Percentiles rank a stretch among this genome's conserved stretches.
Conservation (phyloP, 2,113 vertebrate species). For the Callaeas wilsoni region DNA sequence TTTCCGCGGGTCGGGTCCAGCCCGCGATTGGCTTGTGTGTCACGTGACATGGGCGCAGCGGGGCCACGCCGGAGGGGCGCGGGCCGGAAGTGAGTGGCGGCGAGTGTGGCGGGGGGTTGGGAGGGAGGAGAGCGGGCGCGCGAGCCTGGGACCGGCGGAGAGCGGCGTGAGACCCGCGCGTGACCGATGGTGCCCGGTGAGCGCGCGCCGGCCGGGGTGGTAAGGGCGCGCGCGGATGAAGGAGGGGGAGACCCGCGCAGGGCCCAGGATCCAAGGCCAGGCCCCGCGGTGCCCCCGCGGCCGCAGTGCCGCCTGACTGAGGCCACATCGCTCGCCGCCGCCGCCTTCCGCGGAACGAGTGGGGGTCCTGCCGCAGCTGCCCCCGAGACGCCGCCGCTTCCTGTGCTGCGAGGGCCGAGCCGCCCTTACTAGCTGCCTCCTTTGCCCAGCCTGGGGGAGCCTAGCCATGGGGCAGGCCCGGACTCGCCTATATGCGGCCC, state of each 20-base stretch:
- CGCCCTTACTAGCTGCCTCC: not conserved
- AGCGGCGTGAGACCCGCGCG: not conserved
- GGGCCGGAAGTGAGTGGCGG: slow-evolving; percentile 32
- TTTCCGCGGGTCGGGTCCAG: not conserved
- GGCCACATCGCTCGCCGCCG: not conserved
- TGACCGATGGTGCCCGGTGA: slow-evolving; percentile 36
- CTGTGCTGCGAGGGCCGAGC: not conserved
- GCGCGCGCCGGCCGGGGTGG: not conserved
- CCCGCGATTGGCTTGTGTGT: not conserved
- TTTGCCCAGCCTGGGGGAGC: not conserved
- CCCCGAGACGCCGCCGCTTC: not conserved
- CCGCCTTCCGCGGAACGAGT: not conserved
- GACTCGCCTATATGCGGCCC: not conserved
- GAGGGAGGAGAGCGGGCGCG: not conserved
- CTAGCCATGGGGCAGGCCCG: not conserved
- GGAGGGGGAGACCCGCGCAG: not conserved
- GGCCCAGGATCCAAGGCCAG: not conserved
- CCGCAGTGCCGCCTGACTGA: not conserved
- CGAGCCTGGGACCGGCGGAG: not conserved
- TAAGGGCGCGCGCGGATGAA: not conserved
- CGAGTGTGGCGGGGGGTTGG: not conserved
- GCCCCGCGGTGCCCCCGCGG: not conserved
- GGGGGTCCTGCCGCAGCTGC: not conserved
- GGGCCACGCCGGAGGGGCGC: not conserved
- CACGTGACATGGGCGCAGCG: not conserved